Evolutionary conservation across 2,113 vertebrate species (phyloP).

Genomic region (Pelusios castaneus): DNA sequence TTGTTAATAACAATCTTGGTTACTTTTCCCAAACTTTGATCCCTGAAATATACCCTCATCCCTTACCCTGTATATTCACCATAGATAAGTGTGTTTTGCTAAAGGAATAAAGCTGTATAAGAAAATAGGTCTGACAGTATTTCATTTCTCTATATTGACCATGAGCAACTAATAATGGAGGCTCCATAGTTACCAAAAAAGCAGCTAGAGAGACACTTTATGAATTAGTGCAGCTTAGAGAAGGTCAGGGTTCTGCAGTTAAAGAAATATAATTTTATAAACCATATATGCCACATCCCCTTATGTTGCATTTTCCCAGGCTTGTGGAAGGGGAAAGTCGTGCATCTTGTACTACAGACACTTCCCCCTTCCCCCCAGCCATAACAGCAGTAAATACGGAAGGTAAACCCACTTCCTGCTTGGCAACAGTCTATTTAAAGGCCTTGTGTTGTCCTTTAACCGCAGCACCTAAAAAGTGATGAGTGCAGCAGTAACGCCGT

Average conservation of each 20-base stretch:
- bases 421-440: neutral
- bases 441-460: neutral
- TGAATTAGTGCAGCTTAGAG: neutral
- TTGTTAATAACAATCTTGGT: neutral
- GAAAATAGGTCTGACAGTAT: neutral
- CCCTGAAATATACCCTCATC: neutral
- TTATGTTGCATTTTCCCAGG: neutral
- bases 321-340: neutral
- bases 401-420: neutral
- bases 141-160: neutral
- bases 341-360: neutral
- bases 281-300: accelerated
- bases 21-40: slow-evolving; percentile 17
- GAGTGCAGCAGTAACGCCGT: neutral
- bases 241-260: neutral
- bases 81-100: neutral
- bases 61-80: neutral
- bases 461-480: neutral
- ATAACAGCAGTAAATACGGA: neutral
- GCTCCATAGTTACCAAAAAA: neutral
- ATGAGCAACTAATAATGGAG: neutral
- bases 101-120: slow-evolving; percentile 34
- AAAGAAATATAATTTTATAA: neutral
- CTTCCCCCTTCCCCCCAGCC: neutral
- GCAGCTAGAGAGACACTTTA: neutral